Base-by-base conservation (phyloP, 2,888 invertebrate genomes). In the Oxystoma pomonae region DNA sequence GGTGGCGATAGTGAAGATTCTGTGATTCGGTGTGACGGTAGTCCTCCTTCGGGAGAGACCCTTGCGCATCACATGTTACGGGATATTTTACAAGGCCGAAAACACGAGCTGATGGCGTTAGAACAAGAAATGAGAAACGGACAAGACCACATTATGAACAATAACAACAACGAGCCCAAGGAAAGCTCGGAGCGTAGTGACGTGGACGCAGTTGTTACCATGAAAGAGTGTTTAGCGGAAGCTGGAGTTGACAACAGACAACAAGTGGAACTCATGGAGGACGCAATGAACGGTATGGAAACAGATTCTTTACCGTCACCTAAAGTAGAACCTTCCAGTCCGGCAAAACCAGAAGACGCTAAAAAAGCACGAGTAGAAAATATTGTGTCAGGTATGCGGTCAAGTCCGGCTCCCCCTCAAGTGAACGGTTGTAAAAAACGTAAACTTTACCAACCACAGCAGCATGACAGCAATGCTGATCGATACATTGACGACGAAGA, bases 401-500 rank as follows among this genome's bases (percentile, higher is more conserved):
- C 92, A 69, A 92, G 92, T 77, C 93, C 93, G 51, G 91, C 89
- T 67, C 90, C 90, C 19, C 85, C 87, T 0, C 89, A 90, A 78
- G 91, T 92, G 71, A 95, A 95, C 81, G 95, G 96, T 58, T 96
- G 95, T 81, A 96, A 96, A 80, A 98, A 98, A 81, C 87, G 97
- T 57, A 98, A 98, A 81, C 85, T 96, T 22, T 96, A 96, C 78
- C 95, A 96, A 76, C 97, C 97, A 12, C 95, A 96, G 80, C 96
- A 96, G 76, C 94, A 96, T 80, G 91, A 91, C 76, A 88, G 87
- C 60, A 81, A 86, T 58, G 85, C 86, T 63, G 84, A 85, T 65
- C 74, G 80, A 68, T 89, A 88, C 71, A 89, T 90, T 65, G 90
- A 90, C 65, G 91, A 90, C 69, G 75, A 74, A 61, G 90, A 92